Percentiles rank a stretch among this genome's conserved stretches.
Evolutionary conservation across 2,113 vertebrate genomes (phyloP).

Genomic region (Theristicus caerulescens): DNA sequence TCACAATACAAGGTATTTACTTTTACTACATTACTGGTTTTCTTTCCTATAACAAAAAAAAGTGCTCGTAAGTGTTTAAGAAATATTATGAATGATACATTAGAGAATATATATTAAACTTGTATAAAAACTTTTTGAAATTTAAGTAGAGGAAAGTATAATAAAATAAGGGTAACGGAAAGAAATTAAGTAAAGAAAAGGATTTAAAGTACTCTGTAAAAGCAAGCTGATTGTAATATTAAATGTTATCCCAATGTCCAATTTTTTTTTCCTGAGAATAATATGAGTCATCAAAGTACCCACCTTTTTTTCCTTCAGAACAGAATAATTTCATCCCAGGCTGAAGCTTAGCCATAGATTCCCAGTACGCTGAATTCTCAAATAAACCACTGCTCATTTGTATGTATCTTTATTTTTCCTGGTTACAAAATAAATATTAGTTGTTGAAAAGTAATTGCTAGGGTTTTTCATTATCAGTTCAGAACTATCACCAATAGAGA

Average conservation of each 20-base stretch:
- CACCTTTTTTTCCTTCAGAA: neutral
- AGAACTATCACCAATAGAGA: neutral
- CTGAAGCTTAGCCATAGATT: neutral
- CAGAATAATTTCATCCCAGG: neutral
- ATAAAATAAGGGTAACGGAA: neutral
- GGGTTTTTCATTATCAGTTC: neutral
- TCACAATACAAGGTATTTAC: neutral
- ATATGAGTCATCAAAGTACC: neutral
- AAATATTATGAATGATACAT: neutral
- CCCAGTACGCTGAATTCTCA: neutral
- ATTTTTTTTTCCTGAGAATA: neutral
- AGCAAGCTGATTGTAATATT: neutral
- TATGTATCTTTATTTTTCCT: neutral
- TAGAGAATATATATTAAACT: neutral
- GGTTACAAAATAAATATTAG: neutral
- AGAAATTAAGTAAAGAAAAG: neutral
- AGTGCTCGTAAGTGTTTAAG: neutral
- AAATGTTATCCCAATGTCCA: neutral
- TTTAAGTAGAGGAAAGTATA: neutral
- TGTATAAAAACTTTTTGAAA: neutral
- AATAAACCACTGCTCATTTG: neutral
- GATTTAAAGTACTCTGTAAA: neutral
- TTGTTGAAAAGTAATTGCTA: neutral
- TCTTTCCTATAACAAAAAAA: neutral
- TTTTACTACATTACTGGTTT: neutral